Base-by-base conservation (phyloP, 1,140 invertebrate genomes). In the Acromyrmex echinatior region DNA sequence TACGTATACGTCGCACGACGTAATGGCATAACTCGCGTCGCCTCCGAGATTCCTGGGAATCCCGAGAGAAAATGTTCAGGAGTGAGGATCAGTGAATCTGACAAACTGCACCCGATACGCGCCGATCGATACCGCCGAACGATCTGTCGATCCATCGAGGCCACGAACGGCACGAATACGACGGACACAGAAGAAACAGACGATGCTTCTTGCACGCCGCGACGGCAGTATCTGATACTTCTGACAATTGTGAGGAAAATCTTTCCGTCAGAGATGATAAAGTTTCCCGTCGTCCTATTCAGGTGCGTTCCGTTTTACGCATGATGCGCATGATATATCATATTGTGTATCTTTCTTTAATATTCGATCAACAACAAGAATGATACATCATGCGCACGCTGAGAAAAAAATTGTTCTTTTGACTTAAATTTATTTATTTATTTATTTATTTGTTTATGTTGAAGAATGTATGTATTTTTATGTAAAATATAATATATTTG, bases 101-200 rank as follows among this genome's bases (percentile, higher is more conserved):
- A 86, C 86, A 86, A 62, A 21, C 79, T 81, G 62, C 74, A 45
- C 73, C 62, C 49, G 66, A 70, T 73, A 49, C 10, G 4, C 58
- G 9, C 65, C 68, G 73, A 74, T 89, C 88, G 89, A 89, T 89
- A 90, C 16, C 25, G 21, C 73, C 53, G 39, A 86, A 87, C 89
- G 87, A 90, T 90, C 21, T 79, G n/a, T 87, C 88, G 88, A 89
- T 90, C 73, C 35, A 87, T 87, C 87, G 86, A 86, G 18, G n/a
- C 51, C n/a, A 5, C 28, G 35, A 51, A 45, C 39, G 39, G 9
- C 39, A 5, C 39, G 21, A 39, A 45, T 5, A 9, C 12, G 35
- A 56, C 14, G 53, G 45, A 79, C 77, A 51, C 21, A 39, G 56
- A 70, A 80, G 21, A 35, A 73, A 65, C 16, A 39, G 35, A 6